Evolutionary conservation across 1,140 invertebrate genomes (phyloP).

Genomic region (Procambarus clarkii): DNA sequence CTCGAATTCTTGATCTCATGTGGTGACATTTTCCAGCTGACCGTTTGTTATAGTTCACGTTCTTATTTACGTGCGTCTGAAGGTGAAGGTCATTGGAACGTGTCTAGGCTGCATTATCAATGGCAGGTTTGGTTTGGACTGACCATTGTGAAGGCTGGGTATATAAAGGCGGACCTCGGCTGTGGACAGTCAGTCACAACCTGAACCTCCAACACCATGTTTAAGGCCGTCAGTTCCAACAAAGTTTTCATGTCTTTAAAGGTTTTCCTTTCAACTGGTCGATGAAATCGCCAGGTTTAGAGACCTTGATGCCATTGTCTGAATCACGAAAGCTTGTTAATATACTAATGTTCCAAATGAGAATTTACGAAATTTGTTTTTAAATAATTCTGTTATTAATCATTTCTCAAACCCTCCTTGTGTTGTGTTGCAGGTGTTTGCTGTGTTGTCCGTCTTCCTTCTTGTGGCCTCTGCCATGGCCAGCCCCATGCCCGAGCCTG

Average conservation of each 20-base stretch:
- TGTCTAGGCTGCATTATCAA: no score
- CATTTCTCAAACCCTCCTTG: not conserved
- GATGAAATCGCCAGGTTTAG: no score
- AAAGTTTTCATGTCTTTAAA: not conserved
- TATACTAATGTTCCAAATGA: not conserved
- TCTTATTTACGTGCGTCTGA: no score
- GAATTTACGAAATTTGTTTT: not conserved
- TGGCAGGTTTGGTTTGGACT: not conserved
- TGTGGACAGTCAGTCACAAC: not conserved
- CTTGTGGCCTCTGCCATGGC: slow-evolving; percentile 20
- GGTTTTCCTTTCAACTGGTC: no score
- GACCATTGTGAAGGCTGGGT: not conserved
- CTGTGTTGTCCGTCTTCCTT: slow-evolving; percentile 16
- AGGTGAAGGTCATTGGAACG: no score
- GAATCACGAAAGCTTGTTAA: not conserved
- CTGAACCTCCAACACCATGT: not conserved
- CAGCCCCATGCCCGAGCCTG: slow-evolving; percentile 21
- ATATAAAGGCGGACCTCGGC: not conserved
- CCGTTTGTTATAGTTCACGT: no score
- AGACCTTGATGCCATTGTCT: no score
- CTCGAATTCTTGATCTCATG: no score
- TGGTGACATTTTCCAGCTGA: no score
- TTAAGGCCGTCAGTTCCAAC: not conserved
- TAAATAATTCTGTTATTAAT: not conserved
- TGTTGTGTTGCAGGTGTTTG: slow-evolving; percentile 18